Conservation (phyloP, 2,797 vertebrate genomes). For the Neopelma chrysocephalum region DNA sequence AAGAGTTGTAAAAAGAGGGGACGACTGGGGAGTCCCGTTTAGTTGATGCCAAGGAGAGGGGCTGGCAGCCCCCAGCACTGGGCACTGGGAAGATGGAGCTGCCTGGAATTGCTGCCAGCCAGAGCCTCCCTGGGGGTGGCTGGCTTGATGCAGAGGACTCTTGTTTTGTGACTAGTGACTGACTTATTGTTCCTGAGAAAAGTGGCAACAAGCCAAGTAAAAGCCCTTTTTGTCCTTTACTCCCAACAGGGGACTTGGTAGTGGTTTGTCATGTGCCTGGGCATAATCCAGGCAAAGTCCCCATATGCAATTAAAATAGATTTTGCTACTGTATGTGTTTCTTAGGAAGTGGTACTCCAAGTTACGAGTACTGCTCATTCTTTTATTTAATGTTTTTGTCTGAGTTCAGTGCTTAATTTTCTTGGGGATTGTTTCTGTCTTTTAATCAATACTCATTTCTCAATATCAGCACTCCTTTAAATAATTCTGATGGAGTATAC, state of each 20-base stretch:
- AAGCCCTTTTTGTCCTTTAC: constrained; percentile 37
- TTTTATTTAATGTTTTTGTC: not conserved
- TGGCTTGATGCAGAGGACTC: not conserved
- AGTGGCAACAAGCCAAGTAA: constrained; percentile 21
- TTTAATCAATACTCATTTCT: constrained; percentile 28
- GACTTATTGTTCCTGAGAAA: not conserved
- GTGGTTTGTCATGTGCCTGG: constrained; percentile 30
- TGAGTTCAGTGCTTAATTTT: not conserved
- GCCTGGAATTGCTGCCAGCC: not conserved
- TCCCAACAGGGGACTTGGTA: constrained; percentile 13
- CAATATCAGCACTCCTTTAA: not conserved
- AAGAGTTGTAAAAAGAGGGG: not conserved
- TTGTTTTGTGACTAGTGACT: constrained; percentile 18
- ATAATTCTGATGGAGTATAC: not conserved
- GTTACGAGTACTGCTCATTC: not conserved
- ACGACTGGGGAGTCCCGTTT: not conserved
- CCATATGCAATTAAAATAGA: constrained; percentile 22
- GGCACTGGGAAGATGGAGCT: not conserved
- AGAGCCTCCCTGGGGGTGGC: not conserved
- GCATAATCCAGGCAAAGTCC: constrained; percentile 29
- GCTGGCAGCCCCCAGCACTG: not conserved
- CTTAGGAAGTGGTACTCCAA: not conserved
- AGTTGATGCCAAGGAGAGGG: not conserved
- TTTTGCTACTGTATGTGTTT: constrained; percentile 24
- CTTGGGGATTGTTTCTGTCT: not conserved